Evolutionary conservation across 2,888 invertebrate genomes (phyloP).

Genomic region (Calephelis perditalis): DNA sequence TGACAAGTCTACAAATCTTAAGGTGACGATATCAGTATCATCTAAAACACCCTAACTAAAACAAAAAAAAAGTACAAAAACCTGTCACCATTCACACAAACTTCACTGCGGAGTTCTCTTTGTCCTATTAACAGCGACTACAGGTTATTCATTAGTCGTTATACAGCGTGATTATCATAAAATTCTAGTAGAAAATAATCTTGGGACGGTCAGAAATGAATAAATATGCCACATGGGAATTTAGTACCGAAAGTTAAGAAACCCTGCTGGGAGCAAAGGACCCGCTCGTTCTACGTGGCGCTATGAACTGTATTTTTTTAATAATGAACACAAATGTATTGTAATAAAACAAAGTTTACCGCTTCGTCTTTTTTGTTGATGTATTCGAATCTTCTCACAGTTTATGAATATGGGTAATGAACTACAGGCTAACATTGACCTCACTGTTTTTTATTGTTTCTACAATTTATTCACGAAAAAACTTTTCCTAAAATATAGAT

Average conservation of each 20-base stretch:
- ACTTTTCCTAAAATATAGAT: no score
- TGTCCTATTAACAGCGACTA: constrained; percentile 45
- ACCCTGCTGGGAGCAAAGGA: constrained; percentile 61
- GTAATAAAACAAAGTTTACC: constrained; percentile 30
- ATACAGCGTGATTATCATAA: constrained; percentile 65
- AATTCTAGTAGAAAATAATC: constrained; percentile 73
- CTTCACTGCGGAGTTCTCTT: constrained; percentile 35
- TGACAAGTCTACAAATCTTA: not conserved
- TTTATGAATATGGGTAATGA: not conserved
- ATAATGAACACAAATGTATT: constrained; percentile 46
- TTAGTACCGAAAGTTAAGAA: constrained; percentile 55
- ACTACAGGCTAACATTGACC: not conserved
- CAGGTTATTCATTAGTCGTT: constrained; percentile 68
- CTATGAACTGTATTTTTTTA: constrained; percentile 51
- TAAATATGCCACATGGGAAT: constrained; percentile 72
- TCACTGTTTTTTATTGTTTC: no score
- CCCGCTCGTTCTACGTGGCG: constrained; percentile 65
- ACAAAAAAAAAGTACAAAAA: constrained; percentile 30
- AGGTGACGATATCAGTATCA: not conserved
- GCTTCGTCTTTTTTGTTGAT: constrained; percentile 20
- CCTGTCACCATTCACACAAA: constrained; percentile 34
- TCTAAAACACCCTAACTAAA: not conserved
- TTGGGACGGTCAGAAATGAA: constrained; percentile 46
- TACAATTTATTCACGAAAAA: no score
- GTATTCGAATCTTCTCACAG: constrained; percentile 2